Percentiles rank a stretch among this genome's conserved stretches.
Conservation (phyloP, 2,888 invertebrate species). For the Cosmorhoe ocellata region DNA sequence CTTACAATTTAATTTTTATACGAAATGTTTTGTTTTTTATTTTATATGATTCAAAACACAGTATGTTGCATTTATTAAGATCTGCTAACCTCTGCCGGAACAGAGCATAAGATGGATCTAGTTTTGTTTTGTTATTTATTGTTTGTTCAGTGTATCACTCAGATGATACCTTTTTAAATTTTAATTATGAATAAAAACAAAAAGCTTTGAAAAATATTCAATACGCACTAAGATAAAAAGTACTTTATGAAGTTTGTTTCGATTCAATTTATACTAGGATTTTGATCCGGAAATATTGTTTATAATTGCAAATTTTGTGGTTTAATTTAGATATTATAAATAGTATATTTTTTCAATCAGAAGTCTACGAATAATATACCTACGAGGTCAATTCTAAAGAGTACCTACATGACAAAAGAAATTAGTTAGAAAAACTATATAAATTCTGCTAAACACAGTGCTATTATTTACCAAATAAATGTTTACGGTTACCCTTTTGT, state of each 20-base stretch:
- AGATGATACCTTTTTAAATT: slow-evolving; percentile 24
- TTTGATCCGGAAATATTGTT: neutral
- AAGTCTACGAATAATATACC: slow-evolving; percentile 29
- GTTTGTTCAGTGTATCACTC: slow-evolving; percentile 37
- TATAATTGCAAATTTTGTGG: slow-evolving; percentile 1
- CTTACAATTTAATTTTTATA: slow-evolving; percentile 79
- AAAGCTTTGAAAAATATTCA: too few species aligned
- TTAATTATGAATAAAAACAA: too few species aligned
- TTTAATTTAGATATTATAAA: neutral
- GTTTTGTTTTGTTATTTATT: slow-evolving; percentile 47
- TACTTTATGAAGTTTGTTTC: too few species aligned
- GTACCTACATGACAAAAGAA: slow-evolving; percentile 28
- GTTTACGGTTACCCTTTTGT: slow-evolving; percentile 16
- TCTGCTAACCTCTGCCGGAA: slow-evolving; percentile 55
- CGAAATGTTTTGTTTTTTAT: slow-evolving; percentile 52
- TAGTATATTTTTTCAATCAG: slow-evolving; percentile 19
- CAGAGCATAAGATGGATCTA: slow-evolving; percentile 54
- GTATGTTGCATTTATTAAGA: slow-evolving; percentile 73
- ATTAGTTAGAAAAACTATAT: slow-evolving; percentile 26
- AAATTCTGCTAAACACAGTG: slow-evolving; percentile 34
- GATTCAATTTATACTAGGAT: too few species aligned
- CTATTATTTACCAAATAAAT: slow-evolving; percentile 14
- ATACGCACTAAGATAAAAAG: neutral
- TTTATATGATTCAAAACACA: slow-evolving; percentile 60
- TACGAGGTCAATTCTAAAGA: slow-evolving; percentile 68